These are phyloP conservation scores for Agrotis ipsilon DNA, from an alignment of 2,888 invertebrate species.

Conservation along the genomic window DNA sequence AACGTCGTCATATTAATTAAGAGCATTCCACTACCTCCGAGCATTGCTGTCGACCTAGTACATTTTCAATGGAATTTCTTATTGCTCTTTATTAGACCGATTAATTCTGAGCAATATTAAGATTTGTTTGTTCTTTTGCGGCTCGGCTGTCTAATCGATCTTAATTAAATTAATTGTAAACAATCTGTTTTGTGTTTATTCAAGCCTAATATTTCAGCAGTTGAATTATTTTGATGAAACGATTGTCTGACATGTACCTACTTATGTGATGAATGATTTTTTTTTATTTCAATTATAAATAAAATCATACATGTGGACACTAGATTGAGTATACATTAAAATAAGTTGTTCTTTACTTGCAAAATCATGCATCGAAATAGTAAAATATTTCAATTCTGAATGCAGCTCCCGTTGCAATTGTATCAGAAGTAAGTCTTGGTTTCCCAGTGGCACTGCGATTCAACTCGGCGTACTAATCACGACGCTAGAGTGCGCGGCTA, in stretches of 20 bases:
- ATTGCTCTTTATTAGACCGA: conserved; percentile 41
- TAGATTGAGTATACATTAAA: too few species aligned
- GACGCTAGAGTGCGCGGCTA: neutral
- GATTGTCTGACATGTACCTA: neutral
- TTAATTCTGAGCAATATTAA: conserved; percentile 8
- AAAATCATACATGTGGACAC: too few species aligned
- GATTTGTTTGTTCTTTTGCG: conserved; percentile 14
- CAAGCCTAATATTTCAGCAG: neutral
- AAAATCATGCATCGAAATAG: neutral
- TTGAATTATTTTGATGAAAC: conserved; percentile 1
- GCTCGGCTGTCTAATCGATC: neutral
- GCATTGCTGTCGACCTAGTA: conserved; percentile 40
- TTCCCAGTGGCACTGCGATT: conserved; percentile 1
- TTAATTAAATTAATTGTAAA: conserved; percentile 13
- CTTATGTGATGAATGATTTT: neutral
- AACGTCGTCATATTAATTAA: conserved; percentile 50
- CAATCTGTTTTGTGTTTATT: conserved; percentile 2
- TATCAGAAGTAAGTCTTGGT: conserved; percentile 24
- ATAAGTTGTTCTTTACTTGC: neutral
- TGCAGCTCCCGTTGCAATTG: conserved; percentile 20
- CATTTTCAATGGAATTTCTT: conserved; percentile 22
- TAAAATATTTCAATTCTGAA: conserved; percentile 3
- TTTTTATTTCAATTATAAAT: too few species aligned
- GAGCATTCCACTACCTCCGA: conserved; percentile 33
- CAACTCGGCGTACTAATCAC: conserved; percentile 39